A percentile compares a stretch with the other conserved stretches of the same genome.
Conservation (phyloP, 2,797 vertebrate genomes). For the Falco columbarius region DNA sequence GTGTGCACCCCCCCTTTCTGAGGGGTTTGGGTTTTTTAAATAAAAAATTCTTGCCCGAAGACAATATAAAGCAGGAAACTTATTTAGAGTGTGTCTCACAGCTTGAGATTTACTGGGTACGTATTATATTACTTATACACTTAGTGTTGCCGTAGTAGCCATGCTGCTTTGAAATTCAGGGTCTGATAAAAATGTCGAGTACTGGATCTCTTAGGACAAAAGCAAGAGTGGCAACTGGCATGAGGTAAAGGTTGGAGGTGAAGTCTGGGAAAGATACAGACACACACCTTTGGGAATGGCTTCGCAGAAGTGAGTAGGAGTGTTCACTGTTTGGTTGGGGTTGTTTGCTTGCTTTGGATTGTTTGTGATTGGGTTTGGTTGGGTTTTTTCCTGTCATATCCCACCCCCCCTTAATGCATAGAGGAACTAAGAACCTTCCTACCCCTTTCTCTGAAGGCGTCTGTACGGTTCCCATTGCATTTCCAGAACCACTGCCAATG, state of each 20-base stretch:
- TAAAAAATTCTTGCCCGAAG: background rate
- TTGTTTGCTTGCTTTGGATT: background rate
- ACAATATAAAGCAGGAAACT: background rate
- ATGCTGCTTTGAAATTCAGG: background rate
- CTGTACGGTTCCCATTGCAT: background rate
- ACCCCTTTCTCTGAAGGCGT: fast-evolving
- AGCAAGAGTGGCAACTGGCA: background rate
- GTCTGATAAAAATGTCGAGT: background rate
- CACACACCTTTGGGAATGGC: background rate
- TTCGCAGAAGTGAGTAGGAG: background rate
- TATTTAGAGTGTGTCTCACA: background rate
- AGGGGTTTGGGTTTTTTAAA: background rate
- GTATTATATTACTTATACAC: background rate
- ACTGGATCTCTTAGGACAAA: background rate
- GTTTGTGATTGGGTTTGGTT: background rate
- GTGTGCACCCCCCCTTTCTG: too few species aligned
- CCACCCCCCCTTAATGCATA: too few species aligned
- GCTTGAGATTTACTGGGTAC: background rate
- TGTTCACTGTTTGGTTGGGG: background rate
- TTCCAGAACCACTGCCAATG: background rate
- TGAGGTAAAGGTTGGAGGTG: background rate
- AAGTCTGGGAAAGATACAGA: background rate
- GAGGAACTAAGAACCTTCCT: background rate
- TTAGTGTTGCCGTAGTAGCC: background rate
- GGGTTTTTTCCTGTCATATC: background rate